phyloP scores from a whole-genome alignment of 2,797 vertebrate species.

The Pseudochaenichthys georgianus region DNA sequence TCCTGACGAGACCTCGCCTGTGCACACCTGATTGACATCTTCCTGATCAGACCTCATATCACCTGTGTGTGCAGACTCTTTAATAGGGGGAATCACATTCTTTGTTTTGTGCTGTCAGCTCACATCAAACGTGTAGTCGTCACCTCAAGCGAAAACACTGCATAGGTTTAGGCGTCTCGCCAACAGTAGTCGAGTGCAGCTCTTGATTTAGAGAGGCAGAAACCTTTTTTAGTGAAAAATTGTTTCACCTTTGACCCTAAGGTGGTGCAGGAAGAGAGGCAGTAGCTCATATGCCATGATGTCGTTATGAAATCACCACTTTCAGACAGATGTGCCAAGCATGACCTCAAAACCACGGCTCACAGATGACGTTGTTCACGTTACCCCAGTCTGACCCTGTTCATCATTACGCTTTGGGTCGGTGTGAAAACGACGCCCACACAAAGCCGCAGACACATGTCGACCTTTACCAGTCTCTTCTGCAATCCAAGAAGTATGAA shows the following conservation, averaged over 20 bases:
- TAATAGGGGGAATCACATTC: not conserved
- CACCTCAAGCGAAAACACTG: no score
- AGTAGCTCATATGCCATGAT: slow-evolving; percentile 23
- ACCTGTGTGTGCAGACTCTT: slow-evolving; percentile 19
- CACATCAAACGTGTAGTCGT: not conserved
- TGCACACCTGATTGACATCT: not conserved
- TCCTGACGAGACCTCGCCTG: not conserved
- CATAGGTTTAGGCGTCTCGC: no score
- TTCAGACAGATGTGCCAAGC: slow-evolving; percentile 46
- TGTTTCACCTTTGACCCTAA: slow-evolving; percentile 31
- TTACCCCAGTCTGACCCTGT: slow-evolving; percentile 44
- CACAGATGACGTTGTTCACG: slow-evolving; percentile 1
- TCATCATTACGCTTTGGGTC: not conserved
- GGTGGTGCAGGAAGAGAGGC: slow-evolving; percentile 36
- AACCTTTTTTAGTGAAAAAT: not conserved
- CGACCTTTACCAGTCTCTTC: slow-evolving; percentile 11
- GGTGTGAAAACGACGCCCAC: slow-evolving; percentile 17
- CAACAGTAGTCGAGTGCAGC: not conserved
- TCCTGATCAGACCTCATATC: slow-evolving; percentile 2
- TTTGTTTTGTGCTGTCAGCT: not conserved
- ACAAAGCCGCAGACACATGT: slow-evolving; percentile 7
- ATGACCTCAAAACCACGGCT: slow-evolving; percentile 57
- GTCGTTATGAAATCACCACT: slow-evolving; percentile 53
- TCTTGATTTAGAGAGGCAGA: slow-evolving; percentile 6
- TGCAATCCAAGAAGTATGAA: slow-evolving; percentile 10